Evolutionary conservation across 2,113 vertebrate genomes (phyloP).

Genomic region (Nycticryphes semicollaris): DNA sequence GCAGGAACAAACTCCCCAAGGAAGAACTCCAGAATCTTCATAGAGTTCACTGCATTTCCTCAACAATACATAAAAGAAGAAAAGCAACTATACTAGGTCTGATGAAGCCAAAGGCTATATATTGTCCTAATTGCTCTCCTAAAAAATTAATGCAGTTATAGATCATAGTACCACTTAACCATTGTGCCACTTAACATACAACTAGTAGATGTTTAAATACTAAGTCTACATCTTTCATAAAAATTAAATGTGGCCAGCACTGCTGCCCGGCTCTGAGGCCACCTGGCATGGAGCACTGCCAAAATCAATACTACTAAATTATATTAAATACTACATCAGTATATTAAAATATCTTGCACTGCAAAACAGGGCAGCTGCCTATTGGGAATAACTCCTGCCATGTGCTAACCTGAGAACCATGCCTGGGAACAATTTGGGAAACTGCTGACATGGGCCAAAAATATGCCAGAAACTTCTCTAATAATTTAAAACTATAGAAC

Average conservation of each 20-base stretch:
- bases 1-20: background rate
- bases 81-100: background rate
- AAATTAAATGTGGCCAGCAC: background rate
- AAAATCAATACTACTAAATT: constrained; percentile 8
- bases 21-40: background rate
- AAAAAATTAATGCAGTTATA: background rate
- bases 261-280: background rate
- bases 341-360: background rate
- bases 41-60: background rate
- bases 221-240: background rate
- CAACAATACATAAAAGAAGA: background rate
- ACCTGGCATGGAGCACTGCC: background rate
- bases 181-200: background rate
- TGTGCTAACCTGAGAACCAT: background rate
- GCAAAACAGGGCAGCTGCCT: background rate
- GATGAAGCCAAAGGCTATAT: background rate
- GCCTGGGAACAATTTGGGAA: constrained; percentile 15
- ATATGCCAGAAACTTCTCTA: background rate
- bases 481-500: background rate
- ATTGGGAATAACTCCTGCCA: background rate
- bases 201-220: background rate
- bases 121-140: background rate
- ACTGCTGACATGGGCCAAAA: background rate
- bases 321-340: background rate
- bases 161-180: background rate